Evolutionary conservation across 2,888 invertebrate species (phyloP), one percentile per base, ranked within the genome.

Genomic region (Stenchaetothrips biformis): DNA sequence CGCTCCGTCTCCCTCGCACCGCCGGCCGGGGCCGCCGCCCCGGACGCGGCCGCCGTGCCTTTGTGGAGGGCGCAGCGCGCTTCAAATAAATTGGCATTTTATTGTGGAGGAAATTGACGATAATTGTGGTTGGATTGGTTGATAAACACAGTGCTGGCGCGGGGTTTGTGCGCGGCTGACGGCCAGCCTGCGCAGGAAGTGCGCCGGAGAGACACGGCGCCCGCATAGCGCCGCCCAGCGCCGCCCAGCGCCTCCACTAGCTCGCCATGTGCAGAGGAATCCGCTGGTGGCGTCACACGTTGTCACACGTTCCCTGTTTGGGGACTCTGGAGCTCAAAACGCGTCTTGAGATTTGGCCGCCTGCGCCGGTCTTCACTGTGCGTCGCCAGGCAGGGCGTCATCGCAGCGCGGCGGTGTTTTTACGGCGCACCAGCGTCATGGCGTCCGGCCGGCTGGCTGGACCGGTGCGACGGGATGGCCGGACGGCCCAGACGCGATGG

Each of bases 21-120:
- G 62, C 62, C 7, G 21, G 67, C 21, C 67, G 21, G 4, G 67
- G 37, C 37, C 37, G 2, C 37, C 67, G 67, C 25, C 7, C 25
- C 67, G 67, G 8, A 74, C 67, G 67, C 67, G 11, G 67, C 67
- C 67, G 21, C 21, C 53, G 53, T 53, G 21, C 67, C 67, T 74
- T 25, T 21, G 37, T 37, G 67, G 67, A 74, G 67, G 67, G 67
- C 53, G 53, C 53, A 53, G 67, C 67, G 67, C 67, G 67, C 67
- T 74, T 74, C 21, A 74, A 74, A 74, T 74, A 74, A 74, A 74
- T 21, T 74, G 67, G 21, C 67, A 74, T 74, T 74, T 74, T 74
- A 74, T 74, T 74, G 67, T 74, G 67, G 67, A 11, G 67, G 67
- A 74, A 25, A 74, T 74, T 74, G 67, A 74, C 67, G 67, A 74